A percentile compares a stretch with the other conserved stretches of the same genome.
phyloP scores from a whole-genome alignment of 2,113 vertebrate species.

The Abramis brama region DNA sequence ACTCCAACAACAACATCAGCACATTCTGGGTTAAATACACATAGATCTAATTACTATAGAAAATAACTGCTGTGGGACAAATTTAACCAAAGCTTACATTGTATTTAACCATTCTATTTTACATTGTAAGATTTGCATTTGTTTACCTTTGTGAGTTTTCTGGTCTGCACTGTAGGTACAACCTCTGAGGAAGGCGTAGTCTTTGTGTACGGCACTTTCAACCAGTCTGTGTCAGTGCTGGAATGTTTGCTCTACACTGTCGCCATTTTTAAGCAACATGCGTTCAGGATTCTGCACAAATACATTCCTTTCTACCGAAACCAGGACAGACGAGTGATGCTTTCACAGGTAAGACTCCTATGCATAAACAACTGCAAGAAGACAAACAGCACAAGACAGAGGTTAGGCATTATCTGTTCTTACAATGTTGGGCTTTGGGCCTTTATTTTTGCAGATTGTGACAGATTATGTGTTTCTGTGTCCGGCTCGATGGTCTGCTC shows the following conservation, averaged over 20 bases:
- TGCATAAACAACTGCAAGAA: background rate
- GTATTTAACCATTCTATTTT: background rate
- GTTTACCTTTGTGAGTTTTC: background rate
- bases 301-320: conserved; percentile 74
- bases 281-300: conserved; percentile 70
- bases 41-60: background rate
- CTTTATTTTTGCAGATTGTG: conserved; percentile 66
- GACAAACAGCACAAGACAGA: background rate
- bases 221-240: conserved; percentile 68
- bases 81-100: background rate
- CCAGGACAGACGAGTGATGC: conserved; percentile 70
- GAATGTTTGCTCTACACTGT: conserved; percentile 70
- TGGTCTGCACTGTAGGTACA: conserved; percentile 66
- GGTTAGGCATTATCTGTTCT: background rate
- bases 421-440: background rate
- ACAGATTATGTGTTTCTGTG: conserved; percentile 79
- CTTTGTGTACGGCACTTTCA: conserved; percentile 74
- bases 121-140: background rate
- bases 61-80: background rate
- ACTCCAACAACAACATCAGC: background rate
- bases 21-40: background rate
- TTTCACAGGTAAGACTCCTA: conserved; percentile 71
- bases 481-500: conserved; percentile 69
- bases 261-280: conserved; percentile 78
- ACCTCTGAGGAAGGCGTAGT: conserved; percentile 78